These are phyloP conservation scores for Tachystola acroxantha DNA, from an alignment of 2,888 invertebrate genomes.

Conservation along the genomic window DNA sequence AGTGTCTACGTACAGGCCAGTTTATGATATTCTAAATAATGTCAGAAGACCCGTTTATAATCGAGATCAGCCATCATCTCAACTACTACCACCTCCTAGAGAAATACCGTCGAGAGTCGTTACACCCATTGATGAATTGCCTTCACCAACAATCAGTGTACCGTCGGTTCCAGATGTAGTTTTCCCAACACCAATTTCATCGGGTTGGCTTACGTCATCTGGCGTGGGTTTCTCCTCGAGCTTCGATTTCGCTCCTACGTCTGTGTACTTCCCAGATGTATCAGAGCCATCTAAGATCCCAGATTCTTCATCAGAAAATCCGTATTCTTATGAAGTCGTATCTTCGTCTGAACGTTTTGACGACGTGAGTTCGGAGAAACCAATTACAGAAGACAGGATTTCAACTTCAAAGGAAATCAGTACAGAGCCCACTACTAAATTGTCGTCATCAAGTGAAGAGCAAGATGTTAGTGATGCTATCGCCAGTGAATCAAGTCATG, in stretches of 20 bases:
- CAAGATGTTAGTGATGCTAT: conserved; percentile 25
- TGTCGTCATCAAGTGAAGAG: conserved; percentile 24
- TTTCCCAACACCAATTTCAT: conserved; percentile 63
- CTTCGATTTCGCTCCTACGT: conserved; percentile 56
- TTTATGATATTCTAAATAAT: conserved; percentile 56
- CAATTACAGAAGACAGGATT: conserved; percentile 26
- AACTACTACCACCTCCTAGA: conserved; percentile 57
- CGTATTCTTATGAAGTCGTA: conserved; percentile 45
- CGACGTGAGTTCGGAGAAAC: conserved; percentile 33
- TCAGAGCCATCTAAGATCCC: conserved; percentile 31
- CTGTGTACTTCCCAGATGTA: conserved; percentile 46
- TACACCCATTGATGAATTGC: conserved; percentile 30
- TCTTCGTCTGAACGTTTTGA: conserved; percentile 42
- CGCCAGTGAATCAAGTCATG: conserved; percentile 41
- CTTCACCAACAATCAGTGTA: conserved; percentile 26
- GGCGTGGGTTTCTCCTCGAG: conserved; percentile 61
- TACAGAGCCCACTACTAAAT: conserved; percentile 29
- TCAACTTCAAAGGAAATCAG: conserved; percentile 28
- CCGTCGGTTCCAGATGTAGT: conserved; percentile 43
- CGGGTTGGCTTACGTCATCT: conserved; percentile 68
- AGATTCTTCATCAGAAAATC: conserved; percentile 38
- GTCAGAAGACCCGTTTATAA: conserved; percentile 52
- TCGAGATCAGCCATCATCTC: conserved; percentile 58
- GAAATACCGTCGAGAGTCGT: conserved; percentile 38
- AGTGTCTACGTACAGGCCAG: conserved; percentile 64